These are phyloP conservation scores for Mormyrus proboscirostris DNA, from an alignment of 2,797 vertebrate species.

Conservation along the genomic window DNA sequence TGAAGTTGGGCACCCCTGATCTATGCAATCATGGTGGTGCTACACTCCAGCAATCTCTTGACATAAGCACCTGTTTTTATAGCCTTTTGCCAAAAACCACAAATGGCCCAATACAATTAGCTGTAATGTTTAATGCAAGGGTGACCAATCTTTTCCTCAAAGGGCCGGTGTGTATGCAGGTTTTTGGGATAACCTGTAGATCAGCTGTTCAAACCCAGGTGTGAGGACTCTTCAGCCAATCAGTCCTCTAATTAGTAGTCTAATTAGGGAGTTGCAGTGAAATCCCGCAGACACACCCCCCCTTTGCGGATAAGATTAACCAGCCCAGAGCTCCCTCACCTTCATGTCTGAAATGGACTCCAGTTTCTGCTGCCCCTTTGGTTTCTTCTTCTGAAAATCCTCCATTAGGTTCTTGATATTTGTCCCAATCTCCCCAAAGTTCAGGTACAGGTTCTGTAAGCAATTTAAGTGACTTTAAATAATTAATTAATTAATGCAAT, in stretches of 20 bases:
- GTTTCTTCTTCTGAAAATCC: constrained; percentile 91
- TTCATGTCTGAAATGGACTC: constrained; percentile 66
- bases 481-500: neutral
- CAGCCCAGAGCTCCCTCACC: constrained; percentile 2
- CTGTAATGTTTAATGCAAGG: neutral
- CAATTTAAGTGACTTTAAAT: neutral
- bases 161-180: too few species aligned
- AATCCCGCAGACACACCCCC: too few species aligned
- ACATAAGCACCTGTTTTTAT: neutral
- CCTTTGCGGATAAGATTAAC: too few species aligned
- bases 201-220: too few species aligned
- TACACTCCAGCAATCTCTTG: neutral
- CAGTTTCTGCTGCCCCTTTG: constrained; percentile 88
- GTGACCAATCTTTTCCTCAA: too few species aligned
- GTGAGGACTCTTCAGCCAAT: too few species aligned
- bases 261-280: too few species aligned
- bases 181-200: too few species aligned
- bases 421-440: constrained; percentile 93
- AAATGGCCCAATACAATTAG: neutral
- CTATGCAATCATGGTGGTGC: neutral
- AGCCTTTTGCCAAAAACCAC: neutral
- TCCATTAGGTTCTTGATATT: constrained; percentile 98
- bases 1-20: neutral
- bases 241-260: too few species aligned
- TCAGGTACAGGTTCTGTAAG: constrained; percentile 88